Conservation (phyloP, 2,888 invertebrate species). For the Helicoverpa assulta region DNA sequence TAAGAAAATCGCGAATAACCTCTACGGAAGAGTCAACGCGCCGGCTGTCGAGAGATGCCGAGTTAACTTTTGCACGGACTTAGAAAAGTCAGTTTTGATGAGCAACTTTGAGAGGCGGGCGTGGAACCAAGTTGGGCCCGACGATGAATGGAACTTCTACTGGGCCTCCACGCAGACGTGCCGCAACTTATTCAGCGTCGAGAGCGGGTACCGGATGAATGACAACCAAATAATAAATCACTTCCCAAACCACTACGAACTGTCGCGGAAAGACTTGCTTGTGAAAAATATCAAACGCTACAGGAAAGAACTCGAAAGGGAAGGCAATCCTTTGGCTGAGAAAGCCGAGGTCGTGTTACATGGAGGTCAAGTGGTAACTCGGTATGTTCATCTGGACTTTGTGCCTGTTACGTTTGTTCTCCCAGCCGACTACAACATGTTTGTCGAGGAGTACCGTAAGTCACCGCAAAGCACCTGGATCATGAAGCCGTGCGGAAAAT, state of each 20-base stretch:
- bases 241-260: conserved; percentile 98
- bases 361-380: conserved; percentile 92
- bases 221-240: conserved; percentile 98
- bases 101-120: conserved; percentile 78
- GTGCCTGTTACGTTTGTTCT: conserved; percentile 98
- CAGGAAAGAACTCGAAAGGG: conserved; percentile 97
- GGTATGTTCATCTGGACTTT: conserved; percentile 95
- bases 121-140: conserved; percentile 95
- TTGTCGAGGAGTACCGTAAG: conserved; percentile 98
- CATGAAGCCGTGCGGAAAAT: conserved; percentile 99
- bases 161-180: conserved; percentile 98
- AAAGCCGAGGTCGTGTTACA: conserved; percentile 88
- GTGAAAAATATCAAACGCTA: conserved; percentile 99
- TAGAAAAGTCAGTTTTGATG: conserved; percentile 79
- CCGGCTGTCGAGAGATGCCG: conserved; percentile 87
- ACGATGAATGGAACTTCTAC: conserved; percentile 99
- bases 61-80: conserved; percentile 78
- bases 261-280: conserved; percentile 98
- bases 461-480: conserved; percentile 99
- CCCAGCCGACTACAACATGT: conserved; percentile 99
- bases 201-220: conserved; percentile 86
- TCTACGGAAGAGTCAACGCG: conserved; percentile 85
- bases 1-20: conserved; percentile 78
- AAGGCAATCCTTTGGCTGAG: conserved; percentile 96
- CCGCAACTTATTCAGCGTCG: conserved; percentile 94